Base-by-base conservation (phyloP, 2,888 invertebrate genomes). In the Nymphalis polychloros region DNA sequence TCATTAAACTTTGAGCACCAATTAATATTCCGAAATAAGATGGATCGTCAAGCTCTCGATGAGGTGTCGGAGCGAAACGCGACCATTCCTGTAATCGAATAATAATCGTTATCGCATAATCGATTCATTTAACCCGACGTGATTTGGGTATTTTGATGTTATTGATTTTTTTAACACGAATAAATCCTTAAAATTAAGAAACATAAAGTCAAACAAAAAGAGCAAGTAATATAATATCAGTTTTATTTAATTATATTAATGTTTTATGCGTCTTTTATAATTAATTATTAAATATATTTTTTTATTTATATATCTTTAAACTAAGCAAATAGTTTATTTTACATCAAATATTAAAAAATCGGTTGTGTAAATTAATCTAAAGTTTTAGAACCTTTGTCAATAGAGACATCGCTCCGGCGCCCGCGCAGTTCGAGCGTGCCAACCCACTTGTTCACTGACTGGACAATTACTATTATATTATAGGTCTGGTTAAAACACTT, bases 51-150 rank as follows among this genome's bases (percentile, higher is more conserved):
- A 72, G 57, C 75, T 68, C 73, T 73, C 76, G 74, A 67, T 76
- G 83, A 90, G 88, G 89, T 87, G 90, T 90, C 88, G 81, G 83
- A 76, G 75, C 84, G 81, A 77, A 75, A 70, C 81, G 77, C 53
- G 27, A 78, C 77, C 77, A 73, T 77, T 79, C 81, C 79, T 80
- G 80, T 86, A 85, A 88, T 86, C 86, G 84, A 86, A 84, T 84
- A 85, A 84, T 81, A 82, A 83, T 82, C 85, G 79, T 84, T 86
- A 88, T 86, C 86, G 80, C 77, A 73, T 79, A 81, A 84, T 85
- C 85, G 82, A 85, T 79, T 83, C 82, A 80, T 75, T 82, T 81
- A 79, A 75, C 76, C 74, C 80, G 79, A 83, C 76, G 72, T 79
- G 79, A 82, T 81, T 81, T 82, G 80, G 81, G 78, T 75, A 83